Conservation (phyloP, 2,888 invertebrate species). For the Caenorhabditis drosophilae region DNA sequence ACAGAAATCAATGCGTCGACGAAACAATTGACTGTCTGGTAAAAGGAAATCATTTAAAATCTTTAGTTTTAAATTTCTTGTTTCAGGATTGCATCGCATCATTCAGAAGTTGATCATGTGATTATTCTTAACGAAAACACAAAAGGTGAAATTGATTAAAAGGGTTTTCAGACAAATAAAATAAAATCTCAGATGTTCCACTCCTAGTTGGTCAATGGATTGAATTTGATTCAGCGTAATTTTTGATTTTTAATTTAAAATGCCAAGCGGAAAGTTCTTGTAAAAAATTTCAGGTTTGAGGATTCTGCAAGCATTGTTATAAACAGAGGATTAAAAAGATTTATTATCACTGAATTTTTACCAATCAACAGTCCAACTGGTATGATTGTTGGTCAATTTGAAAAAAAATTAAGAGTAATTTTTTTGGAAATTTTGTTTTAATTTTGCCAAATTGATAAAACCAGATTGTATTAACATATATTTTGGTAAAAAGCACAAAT, state of each 20-base stretch:
- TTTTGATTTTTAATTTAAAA: not conserved
- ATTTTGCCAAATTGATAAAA: not conserved
- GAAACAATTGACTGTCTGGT: not conserved
- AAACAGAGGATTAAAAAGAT: not conserved
- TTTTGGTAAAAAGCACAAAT: slow-evolving; percentile 2
- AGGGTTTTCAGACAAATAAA: no score
- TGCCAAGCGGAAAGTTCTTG: not conserved
- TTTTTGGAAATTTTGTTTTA: not conserved
- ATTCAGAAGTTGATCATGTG: not conserved
- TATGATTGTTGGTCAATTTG: slow-evolving; percentile 1
- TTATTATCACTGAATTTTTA: not conserved
- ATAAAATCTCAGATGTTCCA: not conserved
- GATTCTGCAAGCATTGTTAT: no score
- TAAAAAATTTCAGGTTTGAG: no score
- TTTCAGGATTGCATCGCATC: no score
- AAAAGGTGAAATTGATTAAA: not conserved
- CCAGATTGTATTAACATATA: not conserved
- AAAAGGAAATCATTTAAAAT: not conserved
- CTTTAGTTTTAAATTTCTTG: no score
- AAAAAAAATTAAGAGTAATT: not conserved
- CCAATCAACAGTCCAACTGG: not conserved
- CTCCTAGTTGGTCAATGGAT: slow-evolving; percentile 2
- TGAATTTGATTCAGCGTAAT: slow-evolving; percentile 1
- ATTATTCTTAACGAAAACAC: not conserved
- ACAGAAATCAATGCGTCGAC: not conserved